Base-by-base conservation (phyloP, 2,797 vertebrate genomes). In the Gastrophryne carolinensis region DNA sequence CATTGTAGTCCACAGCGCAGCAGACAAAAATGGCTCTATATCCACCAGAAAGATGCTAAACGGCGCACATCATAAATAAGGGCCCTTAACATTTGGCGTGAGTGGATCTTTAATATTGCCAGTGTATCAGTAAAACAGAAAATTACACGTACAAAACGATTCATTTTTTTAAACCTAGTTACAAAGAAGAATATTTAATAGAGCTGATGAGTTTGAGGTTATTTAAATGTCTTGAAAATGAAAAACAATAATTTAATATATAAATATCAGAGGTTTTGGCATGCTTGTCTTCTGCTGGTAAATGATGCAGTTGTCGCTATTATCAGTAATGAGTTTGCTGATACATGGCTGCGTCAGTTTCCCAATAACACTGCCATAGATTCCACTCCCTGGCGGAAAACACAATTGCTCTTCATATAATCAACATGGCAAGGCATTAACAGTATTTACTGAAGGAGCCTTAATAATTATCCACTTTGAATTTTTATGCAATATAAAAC, bases 301-400 rank as follows among this genome's bases (percentile, higher is more conserved):
- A 78, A 53, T 21, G 47, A n/a, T 15, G 27, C 60, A 35, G 47
- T 56, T 15, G 50, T 53, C 58, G 75, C 58, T 78, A 72, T 78
- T 78, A 72, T 64, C 67, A 30, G 68, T 78, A 78, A 78, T 78
- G 75, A 78, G 75, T 50, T 64, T 30, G 35, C 52, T 78, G 75
- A 78, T 78, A 78, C 75, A 78, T 78, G 39, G 32, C 35, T 39
- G 39, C 66, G 68, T 66, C 75, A 66, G 58, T 78, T 60, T 71
- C 29, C 52, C 34, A 21, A 60, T 35, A 19, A 23, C 30, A 21
- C 68, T 64, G 75, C 57, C 53, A 65, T 72, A 72, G 60, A 77
- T 78, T 66, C 62, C 3, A 41, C 9, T 72, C 75, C 75, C 75
- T 12, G 34, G 60, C 37, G 68, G 26, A 65, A 57, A 72, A 57